Conservation (phyloP, 1,140 invertebrate genomes). For the Schlechtendalia chinensis region DNA sequence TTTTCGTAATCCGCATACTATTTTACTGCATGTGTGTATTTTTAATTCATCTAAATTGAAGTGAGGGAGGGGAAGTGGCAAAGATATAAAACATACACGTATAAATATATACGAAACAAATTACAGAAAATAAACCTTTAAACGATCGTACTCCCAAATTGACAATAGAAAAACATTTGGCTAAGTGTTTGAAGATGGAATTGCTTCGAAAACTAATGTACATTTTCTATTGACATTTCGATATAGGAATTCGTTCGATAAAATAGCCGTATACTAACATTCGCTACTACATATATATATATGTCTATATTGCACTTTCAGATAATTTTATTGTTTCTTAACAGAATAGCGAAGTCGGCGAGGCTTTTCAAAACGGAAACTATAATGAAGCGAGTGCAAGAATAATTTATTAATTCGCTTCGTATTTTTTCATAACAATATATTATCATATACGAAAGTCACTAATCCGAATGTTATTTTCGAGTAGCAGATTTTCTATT, state of each 20-base stretch:
- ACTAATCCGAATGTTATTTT: not conserved
- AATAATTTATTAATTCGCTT: not conserved
- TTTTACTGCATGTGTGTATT: not conserved
- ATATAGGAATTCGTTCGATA: not conserved
- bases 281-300: not conserved
- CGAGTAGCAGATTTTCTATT: not conserved
- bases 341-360: not conserved
- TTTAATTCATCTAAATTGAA: not conserved
- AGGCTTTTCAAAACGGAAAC: not conserved
- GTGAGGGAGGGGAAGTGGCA: too few relatives aligned
- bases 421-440: not conserved
- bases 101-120: not conserved
- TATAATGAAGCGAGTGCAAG: too few relatives aligned
- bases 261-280: not conserved
- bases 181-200: conserved; percentile 25
- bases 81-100: too few relatives aligned
- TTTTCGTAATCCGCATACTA: too few relatives aligned
- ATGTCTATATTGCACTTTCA: not conserved
- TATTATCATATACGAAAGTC: too few relatives aligned
- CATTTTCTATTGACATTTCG: conserved; percentile 7
- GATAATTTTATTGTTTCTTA: not conserved
- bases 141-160: not conserved
- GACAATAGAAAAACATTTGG: conserved; percentile 16
- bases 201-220: conserved; percentile 2
- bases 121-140: conserved; percentile 13